Conservation (phyloP, 2,113 vertebrate species). For the Dascyllus trimaculatus region DNA sequence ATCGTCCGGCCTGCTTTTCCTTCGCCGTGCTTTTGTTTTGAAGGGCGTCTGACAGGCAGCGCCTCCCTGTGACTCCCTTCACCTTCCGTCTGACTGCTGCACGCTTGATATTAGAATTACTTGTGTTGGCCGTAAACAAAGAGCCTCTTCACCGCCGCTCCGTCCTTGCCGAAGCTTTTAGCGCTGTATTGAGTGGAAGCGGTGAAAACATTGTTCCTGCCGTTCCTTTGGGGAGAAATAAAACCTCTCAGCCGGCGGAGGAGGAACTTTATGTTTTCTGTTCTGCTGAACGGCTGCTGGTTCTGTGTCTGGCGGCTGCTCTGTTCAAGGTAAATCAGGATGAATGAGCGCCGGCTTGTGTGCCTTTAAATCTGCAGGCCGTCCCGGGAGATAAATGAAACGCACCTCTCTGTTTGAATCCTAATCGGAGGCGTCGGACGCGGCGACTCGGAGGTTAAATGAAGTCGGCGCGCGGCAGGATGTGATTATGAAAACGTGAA, state of each 20-base stretch:
- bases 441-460: slow-evolving; percentile 35
- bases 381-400: slow-evolving; percentile 51
- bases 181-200: slow-evolving; percentile 52
- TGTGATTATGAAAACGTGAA: slow-evolving; percentile 15
- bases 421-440: slow-evolving; percentile 28
- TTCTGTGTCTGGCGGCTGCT: slow-evolving; percentile 29
- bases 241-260: slow-evolving; percentile 19
- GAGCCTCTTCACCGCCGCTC: neutral
- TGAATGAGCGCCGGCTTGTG: slow-evolving; percentile 30
- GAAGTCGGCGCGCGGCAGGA: slow-evolving; percentile 15
- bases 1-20: no score
- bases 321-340: slow-evolving; percentile 43
- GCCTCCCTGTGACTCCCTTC: neutral
- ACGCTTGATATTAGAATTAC: neutral
- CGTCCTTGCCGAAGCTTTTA: slow-evolving; percentile 48
- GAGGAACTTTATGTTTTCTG: slow-evolving; percentile 44
- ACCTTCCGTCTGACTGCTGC: neutral
- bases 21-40: no score
- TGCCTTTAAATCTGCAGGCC: neutral
- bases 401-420: slow-evolving; percentile 37
- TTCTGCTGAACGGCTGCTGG: slow-evolving; percentile 10
- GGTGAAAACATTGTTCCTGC: slow-evolving; percentile 35
- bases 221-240: slow-evolving; percentile 37
- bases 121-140: slow-evolving; percentile 32
- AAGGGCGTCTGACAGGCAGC: neutral